Conservation (phyloP, 2,113 vertebrate species). For the Tamias sibiricus region DNA sequence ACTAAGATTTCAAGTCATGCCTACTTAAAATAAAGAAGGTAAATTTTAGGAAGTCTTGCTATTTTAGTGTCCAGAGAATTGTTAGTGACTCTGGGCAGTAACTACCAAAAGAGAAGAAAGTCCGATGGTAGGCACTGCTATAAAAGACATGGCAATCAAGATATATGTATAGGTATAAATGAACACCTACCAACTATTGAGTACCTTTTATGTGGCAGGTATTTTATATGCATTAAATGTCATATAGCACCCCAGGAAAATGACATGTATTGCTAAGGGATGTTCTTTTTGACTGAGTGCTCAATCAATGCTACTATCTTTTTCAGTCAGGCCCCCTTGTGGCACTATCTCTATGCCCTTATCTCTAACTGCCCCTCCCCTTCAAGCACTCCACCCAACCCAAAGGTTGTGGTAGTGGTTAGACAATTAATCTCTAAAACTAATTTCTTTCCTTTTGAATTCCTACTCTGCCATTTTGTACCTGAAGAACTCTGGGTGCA, state of each 20-base stretch:
- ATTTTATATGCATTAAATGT: not conserved
- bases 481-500: not conserved
- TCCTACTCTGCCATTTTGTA: not conserved
- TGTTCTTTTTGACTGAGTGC: not conserved
- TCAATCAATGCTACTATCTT: not conserved
- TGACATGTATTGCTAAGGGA: too few relatives aligned
- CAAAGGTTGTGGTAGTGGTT: not conserved
- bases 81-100: not conserved
- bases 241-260: not conserved
- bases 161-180: fast-evolving
- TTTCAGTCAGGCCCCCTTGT: not conserved
- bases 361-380: not conserved
- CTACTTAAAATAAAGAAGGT: not conserved
- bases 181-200: not conserved
- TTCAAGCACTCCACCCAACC: not conserved
- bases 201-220: not conserved
- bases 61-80: not conserved
- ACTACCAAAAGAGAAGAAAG: not conserved
- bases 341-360: not conserved
- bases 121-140: not conserved
- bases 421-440: not conserved
- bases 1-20: not conserved
- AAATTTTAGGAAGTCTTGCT: not conserved
- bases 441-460: not conserved
- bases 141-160: not conserved